phyloP scores from a whole-genome alignment of 2,888 invertebrate species.

The Emmelina monodactyla region DNA sequence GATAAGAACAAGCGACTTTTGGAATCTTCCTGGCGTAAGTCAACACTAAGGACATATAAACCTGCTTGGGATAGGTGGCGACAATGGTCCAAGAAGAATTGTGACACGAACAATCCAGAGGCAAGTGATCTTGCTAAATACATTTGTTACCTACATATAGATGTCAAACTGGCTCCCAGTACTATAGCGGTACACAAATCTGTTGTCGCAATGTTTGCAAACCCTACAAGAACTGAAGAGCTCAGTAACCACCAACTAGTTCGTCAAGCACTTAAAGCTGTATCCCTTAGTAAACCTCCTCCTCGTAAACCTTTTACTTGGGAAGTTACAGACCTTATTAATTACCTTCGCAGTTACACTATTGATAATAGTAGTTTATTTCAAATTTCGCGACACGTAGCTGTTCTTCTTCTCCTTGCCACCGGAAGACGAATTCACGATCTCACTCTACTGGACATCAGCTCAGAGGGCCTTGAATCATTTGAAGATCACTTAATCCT shows the following conservation, averaged over 20 bases:
- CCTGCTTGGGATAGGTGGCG: slow-evolving; percentile 12
- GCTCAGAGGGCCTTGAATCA: background rate
- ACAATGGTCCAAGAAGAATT: slow-evolving; percentile 2
- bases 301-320: slow-evolving; percentile 3
- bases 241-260: slow-evolving; percentile 9
- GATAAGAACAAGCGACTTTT: too few species aligned
- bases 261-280: slow-evolving; percentile 1
- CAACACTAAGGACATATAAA: slow-evolving; percentile 12
- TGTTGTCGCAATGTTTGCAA: slow-evolving; percentile 4
- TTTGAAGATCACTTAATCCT: slow-evolving; percentile 8
- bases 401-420: slow-evolving; percentile 12
- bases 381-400: slow-evolving; percentile 11
- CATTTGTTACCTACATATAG: slow-evolving; percentile 6
- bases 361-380: slow-evolving; percentile 9
- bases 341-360: background rate
- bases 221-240: slow-evolving; percentile 2
- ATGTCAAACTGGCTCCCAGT: slow-evolving; percentile 7
- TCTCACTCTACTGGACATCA: slow-evolving; percentile 14
- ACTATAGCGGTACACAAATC: slow-evolving; percentile 6
- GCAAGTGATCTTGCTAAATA: slow-evolving; percentile 3
- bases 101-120: background rate
- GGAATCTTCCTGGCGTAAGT: slow-evolving; percentile 12
- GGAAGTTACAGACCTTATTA: slow-evolving; percentile 3
- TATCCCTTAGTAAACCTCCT: background rate
- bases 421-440: slow-evolving; percentile 18